Evolutionary conservation across 2,797 vertebrate species (phyloP).

Genomic region (Notoglanidium macrostoma): DNA sequence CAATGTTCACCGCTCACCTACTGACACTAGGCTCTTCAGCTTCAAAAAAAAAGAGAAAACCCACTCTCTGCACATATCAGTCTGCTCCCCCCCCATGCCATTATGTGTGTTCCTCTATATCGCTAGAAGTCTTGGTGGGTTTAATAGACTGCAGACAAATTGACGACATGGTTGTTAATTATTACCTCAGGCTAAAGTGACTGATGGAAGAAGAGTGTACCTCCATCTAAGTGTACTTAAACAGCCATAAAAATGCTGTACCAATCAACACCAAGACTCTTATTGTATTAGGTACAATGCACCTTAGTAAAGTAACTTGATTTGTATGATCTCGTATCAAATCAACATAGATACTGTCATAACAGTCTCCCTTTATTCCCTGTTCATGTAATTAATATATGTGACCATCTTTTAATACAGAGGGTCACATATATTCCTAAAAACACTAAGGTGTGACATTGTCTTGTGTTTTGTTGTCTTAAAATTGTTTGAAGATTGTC

Average conservation of each 20-base stretch:
- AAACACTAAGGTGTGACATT: neutral
- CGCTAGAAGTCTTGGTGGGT: conserved; percentile 74
- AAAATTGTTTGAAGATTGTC: neutral
- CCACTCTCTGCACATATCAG: conserved; percentile 68
- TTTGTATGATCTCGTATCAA: neutral
- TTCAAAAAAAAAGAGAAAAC: conserved; percentile 57
- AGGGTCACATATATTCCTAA: neutral
- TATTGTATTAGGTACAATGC: neutral
- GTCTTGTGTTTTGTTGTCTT: neutral
- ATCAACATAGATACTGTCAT: neutral
- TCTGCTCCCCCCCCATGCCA: conserved; percentile 70
- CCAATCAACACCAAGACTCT: conserved; percentile 6
- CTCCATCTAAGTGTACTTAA: conserved; percentile 68
- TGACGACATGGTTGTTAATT: conserved; percentile 78
- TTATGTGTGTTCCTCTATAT: conserved; percentile 68
- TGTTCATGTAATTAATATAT: neutral
- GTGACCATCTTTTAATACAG: no score
- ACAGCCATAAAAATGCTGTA: conserved; percentile 66
- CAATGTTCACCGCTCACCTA: conserved; percentile 75
- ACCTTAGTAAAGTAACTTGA: neutral
- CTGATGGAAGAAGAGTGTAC: conserved; percentile 68
- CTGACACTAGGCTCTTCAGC: conserved; percentile 74
- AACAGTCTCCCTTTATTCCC: neutral
- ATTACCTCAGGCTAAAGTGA: conserved; percentile 75
- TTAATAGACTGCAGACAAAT: conserved; percentile 82